phyloP scores from a whole-genome alignment of 2,797 vertebrate genomes.

The Poeciliopsis presidionis region DNA sequence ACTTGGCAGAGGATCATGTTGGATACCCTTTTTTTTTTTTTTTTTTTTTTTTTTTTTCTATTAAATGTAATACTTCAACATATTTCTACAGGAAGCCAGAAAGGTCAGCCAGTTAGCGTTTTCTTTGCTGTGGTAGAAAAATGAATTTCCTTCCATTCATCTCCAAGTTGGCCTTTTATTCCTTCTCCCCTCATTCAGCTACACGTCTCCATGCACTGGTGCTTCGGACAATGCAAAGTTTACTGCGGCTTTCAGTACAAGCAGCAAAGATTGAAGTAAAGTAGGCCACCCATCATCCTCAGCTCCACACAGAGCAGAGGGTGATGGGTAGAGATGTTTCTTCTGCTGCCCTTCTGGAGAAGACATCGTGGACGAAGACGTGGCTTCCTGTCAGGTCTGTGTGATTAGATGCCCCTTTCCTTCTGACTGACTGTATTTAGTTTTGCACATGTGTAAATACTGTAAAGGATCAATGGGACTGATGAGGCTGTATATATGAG shows the following conservation, averaged over 20 bases:
- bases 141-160: conserved; percentile 19
- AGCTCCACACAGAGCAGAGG: conserved; percentile 35
- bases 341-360: background rate
- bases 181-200: conserved; percentile 30
- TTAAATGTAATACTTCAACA: conserved; percentile 50
- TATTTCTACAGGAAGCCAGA: conserved; percentile 41
- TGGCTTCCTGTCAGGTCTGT: conserved; percentile 35
- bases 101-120: conserved; percentile 31
- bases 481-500: conserved; percentile 55
- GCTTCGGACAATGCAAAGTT: background rate
- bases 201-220: conserved; percentile 9
- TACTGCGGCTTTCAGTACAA: conserved; percentile 19
- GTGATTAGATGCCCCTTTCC: conserved; percentile 37
- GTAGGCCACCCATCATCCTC: conserved; percentile 36
- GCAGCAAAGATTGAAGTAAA: conserved; percentile 49
- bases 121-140: conserved; percentile 13
- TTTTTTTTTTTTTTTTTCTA: conserved; percentile 10
- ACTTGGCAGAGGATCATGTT: conserved; percentile 56
- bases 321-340: conserved; percentile 41
- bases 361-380: background rate
- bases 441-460: conserved; percentile 80
- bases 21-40: conserved; percentile 36
- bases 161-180: conserved; percentile 26
- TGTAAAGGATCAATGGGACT: conserved; percentile 68
- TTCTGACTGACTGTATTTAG: conserved; percentile 45